Base-by-base conservation (phyloP, 2,797 vertebrate genomes). In the Poeciliopsis infans region DNA sequence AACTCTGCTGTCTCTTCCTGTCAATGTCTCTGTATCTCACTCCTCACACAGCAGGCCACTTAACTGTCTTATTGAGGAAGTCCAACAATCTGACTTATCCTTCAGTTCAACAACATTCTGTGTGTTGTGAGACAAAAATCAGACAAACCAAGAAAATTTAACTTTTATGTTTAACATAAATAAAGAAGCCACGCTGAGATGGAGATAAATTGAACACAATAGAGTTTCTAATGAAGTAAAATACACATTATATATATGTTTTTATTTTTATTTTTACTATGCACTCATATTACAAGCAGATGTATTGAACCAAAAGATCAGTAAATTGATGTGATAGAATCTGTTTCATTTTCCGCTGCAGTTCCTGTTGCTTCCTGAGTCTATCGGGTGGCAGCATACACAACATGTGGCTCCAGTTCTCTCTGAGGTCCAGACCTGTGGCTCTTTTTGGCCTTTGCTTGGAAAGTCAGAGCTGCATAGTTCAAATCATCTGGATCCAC, bases 401-500 rank as follows among this genome's bases (percentile, higher is more conserved):
- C 47, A 20, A 33, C 69, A 46, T 47, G 28, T 13, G 47, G 0
- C 4, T 81, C 74, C 74, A 31, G n/a, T 13, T 81, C 47, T 46
- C n/a, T 78, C 0, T 55, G 6, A 45, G 75, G 23, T 7, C 20
- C 46, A 23, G 74, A 33, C 31, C 51, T 78, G 41, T 28, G 41
- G 4, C 15, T 79, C 57, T 76, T 51, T 31, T 70, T 71, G 8
- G 36, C 0, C 39, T 68, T 86, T 31, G 13, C 57, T 69, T 1
- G 74, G 23, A 89, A 83, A 47, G 18, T 79, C 69, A 91, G 47
- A 0, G 79, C 41, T 31, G 87, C 75, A 1, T 92, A 89, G 74
- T 82, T 79, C 43, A 82, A 28, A 43, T 71, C 68, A 28, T 28
- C 61, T 18, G 61, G 7, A 11, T 64, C 16, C 61, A 36, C 31